Evolutionary conservation across 64 coral and sea anemone species (phyloP).

Genomic region (Actinia equina): DNA sequence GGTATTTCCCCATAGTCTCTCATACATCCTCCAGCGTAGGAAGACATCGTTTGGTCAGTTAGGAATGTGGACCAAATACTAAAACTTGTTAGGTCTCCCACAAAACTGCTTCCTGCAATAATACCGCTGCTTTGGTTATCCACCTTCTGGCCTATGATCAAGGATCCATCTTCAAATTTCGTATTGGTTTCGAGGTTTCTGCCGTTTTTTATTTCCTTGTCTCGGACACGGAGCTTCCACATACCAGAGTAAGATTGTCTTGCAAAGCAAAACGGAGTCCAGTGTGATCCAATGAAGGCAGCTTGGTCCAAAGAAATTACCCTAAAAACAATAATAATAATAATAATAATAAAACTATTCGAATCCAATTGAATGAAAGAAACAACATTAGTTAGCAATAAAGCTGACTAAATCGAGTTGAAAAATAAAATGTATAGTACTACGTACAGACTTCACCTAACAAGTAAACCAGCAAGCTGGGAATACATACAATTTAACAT

Average conservation of each 20-base stretch:
- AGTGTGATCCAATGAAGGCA: background rate
- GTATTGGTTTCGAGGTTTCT: background rate
- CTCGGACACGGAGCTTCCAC: background rate
- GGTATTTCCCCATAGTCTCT: background rate
- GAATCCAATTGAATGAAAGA: no score
- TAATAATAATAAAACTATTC: background rate
- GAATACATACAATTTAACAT: no score
- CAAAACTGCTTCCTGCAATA: background rate
- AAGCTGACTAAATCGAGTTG: no score
- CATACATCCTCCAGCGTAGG: background rate
- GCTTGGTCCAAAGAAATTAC: background rate
- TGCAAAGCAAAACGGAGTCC: constrained; percentile 1
- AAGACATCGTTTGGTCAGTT: background rate
- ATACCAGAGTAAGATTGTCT: background rate
- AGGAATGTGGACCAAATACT: background rate
- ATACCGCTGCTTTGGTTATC: background rate
- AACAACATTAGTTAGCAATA: no score
- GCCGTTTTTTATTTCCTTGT: background rate
- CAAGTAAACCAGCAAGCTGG: no score
- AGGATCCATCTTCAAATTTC: background rate
- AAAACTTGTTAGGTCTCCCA: background rate
- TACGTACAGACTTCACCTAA: no score
- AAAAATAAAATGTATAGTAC: no score
- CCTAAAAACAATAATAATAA: background rate
- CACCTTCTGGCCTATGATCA: constrained; percentile 6